Conservation (phyloP, 2,797 vertebrate genomes). For the Enteromius thamalakanensis region DNA sequence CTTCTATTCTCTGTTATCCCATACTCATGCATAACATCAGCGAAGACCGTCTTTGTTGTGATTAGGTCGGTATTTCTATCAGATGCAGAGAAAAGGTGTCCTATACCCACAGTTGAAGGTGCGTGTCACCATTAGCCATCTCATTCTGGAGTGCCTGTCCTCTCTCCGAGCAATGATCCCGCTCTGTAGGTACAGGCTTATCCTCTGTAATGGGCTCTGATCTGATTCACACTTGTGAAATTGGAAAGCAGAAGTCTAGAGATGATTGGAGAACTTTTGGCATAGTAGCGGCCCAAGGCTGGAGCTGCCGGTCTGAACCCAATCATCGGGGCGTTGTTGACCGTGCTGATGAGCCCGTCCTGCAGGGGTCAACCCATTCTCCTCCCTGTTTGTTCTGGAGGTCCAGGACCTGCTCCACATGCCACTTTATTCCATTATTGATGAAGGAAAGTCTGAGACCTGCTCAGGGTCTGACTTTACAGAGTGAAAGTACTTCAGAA, state of each 20-base stretch:
- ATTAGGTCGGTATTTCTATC: conserved; percentile 59
- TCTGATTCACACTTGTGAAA: conserved; percentile 68
- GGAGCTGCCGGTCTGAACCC: conserved; percentile 66
- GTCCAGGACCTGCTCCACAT: conserved; percentile 54
- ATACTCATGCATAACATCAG: conserved; percentile 35
- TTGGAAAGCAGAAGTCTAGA: conserved; percentile 69
- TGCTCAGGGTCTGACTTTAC: conserved; percentile 27
- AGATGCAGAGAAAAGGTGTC: conserved; percentile 60
- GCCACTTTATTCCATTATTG: conserved; percentile 41
- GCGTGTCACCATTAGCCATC: conserved; percentile 47
- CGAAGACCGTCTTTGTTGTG: conserved; percentile 33
- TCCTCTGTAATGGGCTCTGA: conserved; percentile 70
- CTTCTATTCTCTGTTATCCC: conserved; percentile 52
- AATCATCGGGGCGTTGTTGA: conserved; percentile 75
- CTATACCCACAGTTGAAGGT: conserved; percentile 61
- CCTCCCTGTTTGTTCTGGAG: conserved; percentile 73
- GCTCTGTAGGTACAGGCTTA: conserved; percentile 67
- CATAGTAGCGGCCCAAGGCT: conserved; percentile 10
- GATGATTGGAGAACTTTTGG: conserved; percentile 70
- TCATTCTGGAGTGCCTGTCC: conserved; percentile 63
- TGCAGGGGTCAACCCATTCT: conserved; percentile 69
- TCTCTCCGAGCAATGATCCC: conserved; percentile 62
- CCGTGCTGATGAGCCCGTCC: conserved; percentile 75
- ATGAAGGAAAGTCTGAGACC: conserved; percentile 34
- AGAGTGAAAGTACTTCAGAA: conserved; percentile 33